Base-by-base conservation (phyloP, 2,113 vertebrate genomes). In the Rhegmatorhina hoffmannsi region DNA sequence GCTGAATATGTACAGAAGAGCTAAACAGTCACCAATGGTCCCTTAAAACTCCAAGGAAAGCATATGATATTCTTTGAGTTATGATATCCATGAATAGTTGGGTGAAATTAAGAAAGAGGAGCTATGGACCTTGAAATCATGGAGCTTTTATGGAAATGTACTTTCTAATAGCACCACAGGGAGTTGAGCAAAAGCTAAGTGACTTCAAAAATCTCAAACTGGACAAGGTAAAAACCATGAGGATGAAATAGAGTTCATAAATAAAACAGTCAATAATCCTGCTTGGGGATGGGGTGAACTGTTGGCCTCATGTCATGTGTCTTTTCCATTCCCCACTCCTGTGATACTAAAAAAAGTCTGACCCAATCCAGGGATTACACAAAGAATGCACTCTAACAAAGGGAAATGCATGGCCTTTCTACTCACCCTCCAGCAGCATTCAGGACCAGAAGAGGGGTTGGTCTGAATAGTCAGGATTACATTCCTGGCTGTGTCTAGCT, bases 381-480 rank as follows among this genome's bases (percentile, higher is more conserved):
- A 4, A 94, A 96, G 87, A 97, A 97, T 97, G 88, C 1, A 2
- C 38, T 89, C 77, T 69, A 81, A 97, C 96, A 97, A 97, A 97
- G 86, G 52, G 84, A 95, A 93, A 56, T 1, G 3, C 91, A 56
- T 68, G 89, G 91, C 87, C 91, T 95, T 86, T 91, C 88, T 88
- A 26, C 88, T 95, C 92, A 47, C 59, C 56, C 82, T 86, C 64
- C 69, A 74, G 59, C 1, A 5, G 87, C 87, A 92, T 88, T 73
- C 38, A 55, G 79, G 38, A 80, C 63, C 87, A 94, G 47, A 58
- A 70, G 47, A 93, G 90, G n/a, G 60, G 33, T 5, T 93, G 84
- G 24, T 88, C 68, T 88, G 75, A 84, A 91, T 49, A 91, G 79
- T 33, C 76, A 72, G 75, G 64, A 77, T 96, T 67, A 75, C 88